Percentiles rank a stretch among this genome's conserved stretches.
phyloP scores from a whole-genome alignment of 2,888 invertebrate species.

The Caenorhabditis sp. region DNA sequence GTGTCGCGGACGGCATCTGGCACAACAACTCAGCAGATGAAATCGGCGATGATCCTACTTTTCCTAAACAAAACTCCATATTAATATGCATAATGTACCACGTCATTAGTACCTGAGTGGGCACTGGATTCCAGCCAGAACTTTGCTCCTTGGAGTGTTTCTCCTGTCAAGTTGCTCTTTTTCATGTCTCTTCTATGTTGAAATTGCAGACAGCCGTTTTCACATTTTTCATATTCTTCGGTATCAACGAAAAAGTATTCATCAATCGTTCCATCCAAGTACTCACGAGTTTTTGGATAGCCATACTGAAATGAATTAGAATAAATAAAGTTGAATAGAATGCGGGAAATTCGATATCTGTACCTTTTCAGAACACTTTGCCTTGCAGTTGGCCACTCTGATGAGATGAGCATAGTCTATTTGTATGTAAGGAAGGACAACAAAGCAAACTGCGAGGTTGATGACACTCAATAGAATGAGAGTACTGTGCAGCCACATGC shows the following conservation, averaged over 20 bases:
- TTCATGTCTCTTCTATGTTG: constrained; percentile 63
- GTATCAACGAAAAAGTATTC: constrained; percentile 64
- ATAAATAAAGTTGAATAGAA: too few species aligned
- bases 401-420: constrained; percentile 81
- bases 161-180: constrained; percentile 61
- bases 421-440: constrained; percentile 80
- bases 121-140: constrained; percentile 73
- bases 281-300: constrained; percentile 49
- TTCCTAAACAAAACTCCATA: constrained; percentile 46
- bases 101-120: constrained; percentile 51
- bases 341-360: neutral
- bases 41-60: constrained; percentile 71
- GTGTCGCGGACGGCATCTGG: constrained; percentile 71
- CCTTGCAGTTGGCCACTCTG: constrained; percentile 79
- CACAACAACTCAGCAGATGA: constrained; percentile 73
- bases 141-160: constrained; percentile 68
- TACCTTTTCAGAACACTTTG: constrained; percentile 81
- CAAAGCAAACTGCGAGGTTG: constrained; percentile 65
- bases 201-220: constrained; percentile 73
- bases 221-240: constrained; percentile 68
- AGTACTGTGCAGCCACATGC: constrained; percentile 41
- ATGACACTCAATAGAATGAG: constrained; percentile 30
- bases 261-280: constrained; percentile 65
- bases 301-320: constrained; percentile 67
- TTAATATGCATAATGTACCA: neutral